Base-by-base conservation (phyloP, 1,140 invertebrate species). In the Chionoecetes opilio region DNA sequence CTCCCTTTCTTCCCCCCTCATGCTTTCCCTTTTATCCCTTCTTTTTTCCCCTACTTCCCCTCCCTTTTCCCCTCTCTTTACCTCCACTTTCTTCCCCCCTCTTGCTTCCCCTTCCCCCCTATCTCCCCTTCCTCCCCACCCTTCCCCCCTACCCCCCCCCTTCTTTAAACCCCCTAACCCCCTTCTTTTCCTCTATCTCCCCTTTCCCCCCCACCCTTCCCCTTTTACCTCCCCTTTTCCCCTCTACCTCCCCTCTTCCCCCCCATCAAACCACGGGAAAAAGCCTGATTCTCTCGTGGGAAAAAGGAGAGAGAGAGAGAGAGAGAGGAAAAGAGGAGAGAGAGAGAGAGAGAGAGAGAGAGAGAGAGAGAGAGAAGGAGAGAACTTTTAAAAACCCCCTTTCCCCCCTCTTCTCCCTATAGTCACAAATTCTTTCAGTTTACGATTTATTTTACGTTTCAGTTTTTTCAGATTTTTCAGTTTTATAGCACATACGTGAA, bases 271-370 rank as follows among this genome's bases (percentile, higher is more conserved):
- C 63, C 63, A n/a, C 21, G 21, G 46, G 21, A n/a, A 75, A 75
- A 26, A 75, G n/a, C n/a, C 21, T 75, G 63, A 75, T 75, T 26
- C n/a, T 26, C 26, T 63, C n/a, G 21, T 26, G 63, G 26, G n/a
- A 75, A 11, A 5, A 75, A 17, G 8, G 63, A 75, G n/a, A 21
- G 26, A n/a, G 63, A 75, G 63, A 75, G 63, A 75, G 63, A 75
- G 63, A 75, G 63, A 75, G 63, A 75, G 63, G n/a, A 26, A 75
- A 26, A 75, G 63, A 75, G 63, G 53, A 63, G 53, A 63, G 53
- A 63, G 53, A 63, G 53, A 63, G 53, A 63, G 53, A 63, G 53
- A 63, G 53, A 63, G 53, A 63, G 53, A 63, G 53, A 63, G 53
- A 63, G 53, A 63, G 53, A 63, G 53, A 63, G 53, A 63, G 53